Conservation (phyloP, 2,113 vertebrate species). For the Hystrix cristata region DNA sequence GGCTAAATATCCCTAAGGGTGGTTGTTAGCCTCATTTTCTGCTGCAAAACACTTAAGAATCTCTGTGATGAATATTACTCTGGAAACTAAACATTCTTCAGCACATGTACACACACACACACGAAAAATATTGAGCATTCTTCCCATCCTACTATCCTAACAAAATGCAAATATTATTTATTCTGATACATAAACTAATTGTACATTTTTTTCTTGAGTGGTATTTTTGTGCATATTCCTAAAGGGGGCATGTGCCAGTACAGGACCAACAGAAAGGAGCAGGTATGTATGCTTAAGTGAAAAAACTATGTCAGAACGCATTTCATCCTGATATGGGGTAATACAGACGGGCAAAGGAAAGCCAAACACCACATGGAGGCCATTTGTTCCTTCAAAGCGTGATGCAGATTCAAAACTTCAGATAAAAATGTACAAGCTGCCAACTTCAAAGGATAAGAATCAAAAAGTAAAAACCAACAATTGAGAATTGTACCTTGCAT, state of each 20-base stretch:
- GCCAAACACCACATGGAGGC: slow-evolving; percentile 27
- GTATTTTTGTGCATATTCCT: neutral
- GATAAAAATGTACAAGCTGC: slow-evolving; percentile 71
- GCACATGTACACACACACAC: neutral
- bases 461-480: slow-evolving; percentile 44
- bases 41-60: slow-evolving; percentile 19
- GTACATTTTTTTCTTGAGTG: neutral
- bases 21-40: neutral
- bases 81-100: neutral
- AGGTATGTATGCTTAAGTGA: slow-evolving; percentile 70
- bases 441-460: slow-evolving; percentile 74
- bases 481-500: slow-evolving; percentile 63
- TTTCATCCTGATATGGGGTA: slow-evolving; percentile 47
- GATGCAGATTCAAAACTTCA: slow-evolving; percentile 56
- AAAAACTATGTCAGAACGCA: slow-evolving; percentile 68
- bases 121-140: neutral
- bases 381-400: slow-evolving; percentile 74
- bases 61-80: neutral
- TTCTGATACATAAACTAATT: neutral
- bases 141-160: neutral
- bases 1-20: neutral
- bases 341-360: slow-evolving; percentile 48
- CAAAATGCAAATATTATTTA: neutral
- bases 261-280: slow-evolving; percentile 57
- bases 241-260: slow-evolving; percentile 66